Base-by-base conservation (phyloP, 2,888 invertebrate genomes). In the Leptothorax acervorum region DNA sequence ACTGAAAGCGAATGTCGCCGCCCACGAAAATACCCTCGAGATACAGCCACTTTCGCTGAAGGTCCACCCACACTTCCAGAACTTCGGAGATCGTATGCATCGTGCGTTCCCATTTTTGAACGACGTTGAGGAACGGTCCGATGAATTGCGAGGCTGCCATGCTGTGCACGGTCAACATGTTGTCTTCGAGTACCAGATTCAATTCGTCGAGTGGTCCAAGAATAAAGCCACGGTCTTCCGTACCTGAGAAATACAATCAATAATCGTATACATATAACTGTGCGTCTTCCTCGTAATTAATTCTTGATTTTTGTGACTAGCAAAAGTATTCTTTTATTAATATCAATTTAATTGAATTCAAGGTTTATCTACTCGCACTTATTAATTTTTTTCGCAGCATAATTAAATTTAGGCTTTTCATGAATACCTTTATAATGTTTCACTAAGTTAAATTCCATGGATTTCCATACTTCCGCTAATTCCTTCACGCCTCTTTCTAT, bases 21-120 rank as follows among this genome's bases (percentile, higher is more conserved):
- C 98, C 98, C 0, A 98, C 97, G 94, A 99, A 99, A 86, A 99
- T 98, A 0, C 98, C 98, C 93, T 99, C 99, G 87, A 99, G 95
- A 93, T 99, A 98, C 88, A 98, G 95, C 99, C 99, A 99, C 94
- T 98, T 98, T 83, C 97, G 96, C 94, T 99, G 99, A 3, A 98
- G 97, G 3, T 96, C 96, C 93, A 97, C 95, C 99, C 99, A 99
- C 88, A 97, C 97, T 85, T 98, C 98, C 2, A 99, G 96, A 8
- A 98, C 98, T 95, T 98, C 98, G 0, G 97, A 97, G 85, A 98
- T 97, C 11, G 96, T 96, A 0, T 98, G 97, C 91, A 99, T 95
- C 2, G 96, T 96, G 85, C 97, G 97, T 92, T 99, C 99, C 98
- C 98, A 98, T 85, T 97, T 97, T 93, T 98, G 98, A 0, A 99